These are phyloP conservation scores for Papilio polyxenes DNA, from an alignment of 1,140 invertebrate species.

Conservation along the genomic window DNA sequence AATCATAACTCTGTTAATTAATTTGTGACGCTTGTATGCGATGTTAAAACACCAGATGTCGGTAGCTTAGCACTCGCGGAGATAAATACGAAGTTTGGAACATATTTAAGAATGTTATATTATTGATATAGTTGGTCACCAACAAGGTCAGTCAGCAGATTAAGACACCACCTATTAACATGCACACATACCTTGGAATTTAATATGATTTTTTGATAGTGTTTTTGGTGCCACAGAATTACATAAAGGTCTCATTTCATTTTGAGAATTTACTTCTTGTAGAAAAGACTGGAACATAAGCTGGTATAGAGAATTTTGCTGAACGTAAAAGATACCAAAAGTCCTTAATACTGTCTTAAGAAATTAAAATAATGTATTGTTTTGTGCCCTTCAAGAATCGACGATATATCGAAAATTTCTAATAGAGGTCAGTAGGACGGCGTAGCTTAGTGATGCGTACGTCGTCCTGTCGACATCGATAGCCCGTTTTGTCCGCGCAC, in stretches of 20 bases:
- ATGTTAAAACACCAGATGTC: conserved; percentile 16
- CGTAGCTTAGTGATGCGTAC: conserved; percentile 51
- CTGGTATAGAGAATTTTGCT: too few relatives aligned
- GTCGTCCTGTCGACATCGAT: conserved; percentile 52
- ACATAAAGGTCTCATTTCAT: too few relatives aligned
- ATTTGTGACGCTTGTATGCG: conserved; percentile 37
- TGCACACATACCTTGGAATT: too few relatives aligned
- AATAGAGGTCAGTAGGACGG: conserved; percentile 37
- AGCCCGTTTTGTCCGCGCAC: conserved; percentile 50
- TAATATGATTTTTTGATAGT: too few relatives aligned
- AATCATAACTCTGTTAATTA: conserved; percentile 40
- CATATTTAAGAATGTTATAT: not conserved
- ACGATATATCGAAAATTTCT: conserved; percentile 10
- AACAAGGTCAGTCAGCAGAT: not conserved
- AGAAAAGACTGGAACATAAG: too few relatives aligned
- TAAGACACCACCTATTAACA: not conserved
- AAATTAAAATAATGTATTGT: not conserved
- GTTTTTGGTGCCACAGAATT: too few relatives aligned
- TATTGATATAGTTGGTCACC: not conserved
- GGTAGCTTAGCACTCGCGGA: not conserved
- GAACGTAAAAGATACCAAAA: too few relatives aligned
- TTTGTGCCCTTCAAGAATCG: not conserved
- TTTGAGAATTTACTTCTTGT: too few relatives aligned
- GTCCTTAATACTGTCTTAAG: too few relatives aligned
- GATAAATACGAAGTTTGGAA: not conserved